Evolutionary conservation across 1,140 invertebrate species (phyloP).

Genomic region (Goniozus legneri): DNA sequence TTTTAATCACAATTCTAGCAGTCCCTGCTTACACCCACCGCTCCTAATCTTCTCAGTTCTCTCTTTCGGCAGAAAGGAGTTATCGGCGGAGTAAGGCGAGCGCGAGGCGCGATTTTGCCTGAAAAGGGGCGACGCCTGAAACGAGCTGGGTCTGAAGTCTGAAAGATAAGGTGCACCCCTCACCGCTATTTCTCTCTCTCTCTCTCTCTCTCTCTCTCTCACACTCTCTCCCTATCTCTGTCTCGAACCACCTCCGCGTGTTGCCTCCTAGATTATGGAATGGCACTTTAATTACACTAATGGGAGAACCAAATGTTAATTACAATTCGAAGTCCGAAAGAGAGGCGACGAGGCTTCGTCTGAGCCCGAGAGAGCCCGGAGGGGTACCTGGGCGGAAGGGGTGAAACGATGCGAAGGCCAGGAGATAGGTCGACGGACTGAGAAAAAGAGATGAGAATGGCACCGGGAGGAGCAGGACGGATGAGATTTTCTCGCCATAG

Average conservation of each 20-base stretch:
- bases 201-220: no score
- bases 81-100: conserved; percentile 42
- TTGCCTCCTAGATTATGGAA: conserved; percentile 57
- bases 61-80: conserved; percentile 40
- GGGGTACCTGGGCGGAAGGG: neutral
- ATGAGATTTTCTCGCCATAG: conserved; percentile 47
- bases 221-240: no score
- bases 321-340: conserved; percentile 68
- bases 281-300: conserved; percentile 71
- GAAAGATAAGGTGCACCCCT: conserved; percentile 54
- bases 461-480: conserved; percentile 38
- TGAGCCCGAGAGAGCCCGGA: neutral
- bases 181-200: conserved; percentile 28
- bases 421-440: neutral
- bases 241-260: no score
- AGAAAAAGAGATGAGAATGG: conserved; percentile 4
- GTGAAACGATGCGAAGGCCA: neutral
- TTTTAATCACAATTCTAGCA: conserved; percentile 30
- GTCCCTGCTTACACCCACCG: conserved; percentile 7
- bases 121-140: conserved; percentile 36
- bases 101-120: conserved; percentile 28
- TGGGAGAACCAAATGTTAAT: conserved; percentile 70
- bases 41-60: conserved; percentile 1
- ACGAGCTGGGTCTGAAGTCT: conserved; percentile 50
- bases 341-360: conserved; percentile 41